Base-by-base conservation (phyloP, 2,888 invertebrate genomes). In the Chrysodeixis includens region DNA sequence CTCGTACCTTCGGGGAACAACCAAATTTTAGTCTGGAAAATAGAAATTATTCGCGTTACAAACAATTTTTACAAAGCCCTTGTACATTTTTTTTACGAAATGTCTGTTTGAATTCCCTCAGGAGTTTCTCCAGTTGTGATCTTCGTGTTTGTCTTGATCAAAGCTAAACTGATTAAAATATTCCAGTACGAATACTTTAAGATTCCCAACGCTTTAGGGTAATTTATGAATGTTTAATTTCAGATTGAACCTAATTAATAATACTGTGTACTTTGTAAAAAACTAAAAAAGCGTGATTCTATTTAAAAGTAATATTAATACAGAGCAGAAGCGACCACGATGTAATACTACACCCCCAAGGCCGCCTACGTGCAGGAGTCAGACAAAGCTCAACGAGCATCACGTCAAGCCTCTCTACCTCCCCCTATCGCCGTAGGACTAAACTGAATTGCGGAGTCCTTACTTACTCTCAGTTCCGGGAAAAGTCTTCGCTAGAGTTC, bases 1-100 rank as follows among this genome's bases (percentile, higher is more conserved):
- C 97, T 90, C 0, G 97, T 97, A 49, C 97, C 97, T 90, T 97
- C 97, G 20, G 97, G 97, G 85, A 96, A 97, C 61, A 97, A 89
- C 95, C 96, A 96, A 61, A 97, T 91, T 84, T 97, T 97, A 44
- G 96, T 91, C 96, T 96, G 89, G 51, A 92, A 90, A 58, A 78
- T 79, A 62, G 51, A 52, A 52, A 56, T 62, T 57, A 62, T 62
- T 67, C 54, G 9, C 20, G 22, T 64, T 54, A 67, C 14, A 67
- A 59, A 68, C 55, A 59, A 51, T 64, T 56, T 69, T 57, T 10
- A 18, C 53, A 46, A 63, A 12, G 20, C 7, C 26, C 44, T 40
- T 64, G 53, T 81, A 76, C 56, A 92, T 93, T 74, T 92, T 83
- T 61, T 88, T 87, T 40, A 90, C 79, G 84, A 91, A 89, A 52